Evolutionary conservation across 2,888 invertebrate genomes (phyloP), one percentile per base, ranked within the genome.

Genomic region (Trachelus tabidus): DNA sequence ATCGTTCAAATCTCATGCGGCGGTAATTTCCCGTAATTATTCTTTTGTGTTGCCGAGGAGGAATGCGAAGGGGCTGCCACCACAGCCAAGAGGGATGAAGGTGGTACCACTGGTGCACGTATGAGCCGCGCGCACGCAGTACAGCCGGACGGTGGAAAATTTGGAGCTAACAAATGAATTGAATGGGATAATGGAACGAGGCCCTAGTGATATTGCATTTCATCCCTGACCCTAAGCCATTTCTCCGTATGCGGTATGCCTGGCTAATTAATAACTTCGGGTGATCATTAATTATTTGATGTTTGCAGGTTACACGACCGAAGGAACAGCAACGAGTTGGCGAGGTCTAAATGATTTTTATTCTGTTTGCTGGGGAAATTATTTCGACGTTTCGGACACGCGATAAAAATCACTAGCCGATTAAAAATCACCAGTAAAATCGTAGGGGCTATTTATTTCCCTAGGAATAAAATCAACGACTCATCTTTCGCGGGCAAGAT

Each of bases 1-100:
- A 71, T 71, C 71, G 71, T 71, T 71, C 71, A 71, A 71, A 71
- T 71, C 71, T 34, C 71, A 71, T 71, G 71, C 71, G 33, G 71
- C 71, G 12, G 71, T 71, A 71, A 71, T 71, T 71, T 34, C 71
- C 71, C 71, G 71, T 71, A 71, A 71, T 71, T 71, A 71, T 71
- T 71, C 71, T 71, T 71, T 71, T 71, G 71, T 71, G 71, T 34
- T 31, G 31, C 31, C 33, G 31, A 71, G 56, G 23, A 56, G 56
- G 56, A 56, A 56, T 56, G 56, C 56, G 56, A 56, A 56, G 56
- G 56, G 56, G 56, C 56, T 56, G 56, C 56, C 56, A 23, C 2
- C 15, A 56, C 9, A 23, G 35, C 23, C 23, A 56, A 56, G 56
- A 56, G 56, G 56, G 23, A 23, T 56, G 23, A 23, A 56, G 56